These are phyloP conservation scores for Channallabes apus DNA, from an alignment of 2,797 vertebrate genomes.

Conservation along the genomic window DNA sequence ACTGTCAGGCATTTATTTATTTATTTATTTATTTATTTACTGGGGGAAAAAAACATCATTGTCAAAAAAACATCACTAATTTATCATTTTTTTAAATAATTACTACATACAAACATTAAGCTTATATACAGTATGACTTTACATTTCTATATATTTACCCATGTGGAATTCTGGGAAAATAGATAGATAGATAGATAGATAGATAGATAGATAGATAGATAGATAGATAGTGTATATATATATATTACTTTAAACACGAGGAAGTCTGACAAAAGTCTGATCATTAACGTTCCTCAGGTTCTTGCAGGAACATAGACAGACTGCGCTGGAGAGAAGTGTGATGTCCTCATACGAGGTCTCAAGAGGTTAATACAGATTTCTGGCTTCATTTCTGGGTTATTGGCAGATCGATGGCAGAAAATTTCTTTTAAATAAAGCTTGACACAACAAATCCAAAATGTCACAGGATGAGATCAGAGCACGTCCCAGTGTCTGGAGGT, in stretches of 20 bases:
- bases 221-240: too few species aligned
- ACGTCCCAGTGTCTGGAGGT: background rate
- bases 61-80: too few species aligned
- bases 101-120: background rate
- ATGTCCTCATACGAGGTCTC: too few species aligned
- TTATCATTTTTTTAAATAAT: too few species aligned
- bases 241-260: too few species aligned
- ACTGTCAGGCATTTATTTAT: background rate
- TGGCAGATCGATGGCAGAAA: background rate
- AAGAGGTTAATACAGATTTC: background rate
- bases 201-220: too few species aligned
- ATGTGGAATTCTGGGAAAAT: background rate
- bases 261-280: too few species aligned
- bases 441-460: background rate
- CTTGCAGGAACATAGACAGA: too few species aligned
- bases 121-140: background rate
- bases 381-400: background rate
- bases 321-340: too few species aligned
- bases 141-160: background rate
- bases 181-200: too few species aligned
- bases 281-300: too few species aligned
- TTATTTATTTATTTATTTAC: background rate
- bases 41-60: background rate
- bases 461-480: background rate
- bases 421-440: background rate